phyloP scores from a whole-genome alignment of 2,888 invertebrate genomes.

The Lasius platythorax region DNA sequence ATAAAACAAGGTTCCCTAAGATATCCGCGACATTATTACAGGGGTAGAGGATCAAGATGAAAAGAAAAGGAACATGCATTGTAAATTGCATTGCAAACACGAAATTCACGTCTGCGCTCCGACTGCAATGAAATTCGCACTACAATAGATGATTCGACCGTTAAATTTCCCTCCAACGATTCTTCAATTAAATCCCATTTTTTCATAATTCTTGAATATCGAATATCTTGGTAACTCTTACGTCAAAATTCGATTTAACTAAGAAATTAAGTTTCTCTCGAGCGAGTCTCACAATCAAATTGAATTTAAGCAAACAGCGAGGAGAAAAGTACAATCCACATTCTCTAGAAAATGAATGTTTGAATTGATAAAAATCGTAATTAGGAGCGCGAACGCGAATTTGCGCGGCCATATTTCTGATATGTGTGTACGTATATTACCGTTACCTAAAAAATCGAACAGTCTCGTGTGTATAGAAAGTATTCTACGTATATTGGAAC shows the following conservation, averaged over 20 bases:
- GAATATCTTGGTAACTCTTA: not conserved
- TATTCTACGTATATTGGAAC: slow-evolving; percentile 53
- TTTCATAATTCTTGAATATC: not conserved
- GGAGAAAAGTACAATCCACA: not conserved
- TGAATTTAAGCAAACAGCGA: not conserved
- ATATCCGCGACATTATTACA: slow-evolving; percentile 52
- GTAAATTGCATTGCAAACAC: slow-evolving; percentile 18
- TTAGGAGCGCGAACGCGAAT: slow-evolving; percentile 28
- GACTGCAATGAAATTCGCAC: not conserved
- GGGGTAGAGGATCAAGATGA: slow-evolving; percentile 38
- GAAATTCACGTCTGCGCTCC: slow-evolving; percentile 20
- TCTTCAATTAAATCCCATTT: slow-evolving; percentile 14
- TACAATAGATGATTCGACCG: not conserved
- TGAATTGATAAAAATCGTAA: not conserved
- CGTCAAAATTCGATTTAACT: not conserved
- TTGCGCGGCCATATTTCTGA: not conserved
- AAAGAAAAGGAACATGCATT: slow-evolving; percentile 28
- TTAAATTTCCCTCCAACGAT: not conserved
- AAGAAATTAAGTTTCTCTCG: not conserved
- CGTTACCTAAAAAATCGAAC: slow-evolving; percentile 62
- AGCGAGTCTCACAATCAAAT: not conserved
- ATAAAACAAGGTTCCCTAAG: not conserved
- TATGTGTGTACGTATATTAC: slow-evolving; percentile 14
- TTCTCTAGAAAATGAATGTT: not conserved
- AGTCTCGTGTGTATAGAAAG: slow-evolving; percentile 38